Percentiles rank a stretch among this genome's conserved stretches.
phyloP scores from a whole-genome alignment of 2,113 vertebrate species.

The Pogonocichla stellata region DNA sequence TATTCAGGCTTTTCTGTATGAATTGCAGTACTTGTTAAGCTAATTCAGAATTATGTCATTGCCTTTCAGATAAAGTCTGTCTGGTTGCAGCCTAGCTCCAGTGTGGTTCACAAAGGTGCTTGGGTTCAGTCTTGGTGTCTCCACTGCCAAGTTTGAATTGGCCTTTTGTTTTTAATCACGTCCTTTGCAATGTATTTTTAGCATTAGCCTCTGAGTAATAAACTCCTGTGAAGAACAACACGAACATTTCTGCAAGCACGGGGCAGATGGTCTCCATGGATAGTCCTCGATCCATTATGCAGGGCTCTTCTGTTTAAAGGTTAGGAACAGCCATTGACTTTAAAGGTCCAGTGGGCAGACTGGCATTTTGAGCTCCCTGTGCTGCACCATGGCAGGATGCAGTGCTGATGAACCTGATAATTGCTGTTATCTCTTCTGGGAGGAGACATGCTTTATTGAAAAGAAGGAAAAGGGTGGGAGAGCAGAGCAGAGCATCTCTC shows the following conservation, averaged over 20 bases:
- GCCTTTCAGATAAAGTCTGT: not conserved
- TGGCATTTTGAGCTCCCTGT: not conserved
- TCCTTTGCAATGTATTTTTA: not conserved
- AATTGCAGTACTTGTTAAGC: not conserved
- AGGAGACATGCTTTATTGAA: not conserved
- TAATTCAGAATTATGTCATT: constrained; percentile 16
- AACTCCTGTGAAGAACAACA: not conserved
- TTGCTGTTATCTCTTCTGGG: not conserved
- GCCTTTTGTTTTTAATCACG: not conserved
- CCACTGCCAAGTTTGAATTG: not conserved
- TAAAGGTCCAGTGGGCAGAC: not conserved
- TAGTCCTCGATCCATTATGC: not conserved
- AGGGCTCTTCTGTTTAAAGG: constrained; percentile 1
- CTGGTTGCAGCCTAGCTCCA: not conserved
- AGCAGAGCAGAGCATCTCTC: not conserved
- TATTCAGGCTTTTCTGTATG: not conserved
- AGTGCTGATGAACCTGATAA: not conserved
- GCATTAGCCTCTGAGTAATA: constrained; percentile 3
- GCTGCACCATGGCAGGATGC: not conserved
- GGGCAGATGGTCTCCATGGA: constrained; percentile 14
- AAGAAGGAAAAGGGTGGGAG: not conserved
- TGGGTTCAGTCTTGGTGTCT: not conserved
- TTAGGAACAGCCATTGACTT: not conserved
- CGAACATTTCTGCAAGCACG: not conserved
- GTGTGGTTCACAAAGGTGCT: not conserved